Percentiles rank a stretch among this genome's conserved stretches.
phyloP scores from a whole-genome alignment of 2,797 vertebrate species.

The Amazona finschi region DNA sequence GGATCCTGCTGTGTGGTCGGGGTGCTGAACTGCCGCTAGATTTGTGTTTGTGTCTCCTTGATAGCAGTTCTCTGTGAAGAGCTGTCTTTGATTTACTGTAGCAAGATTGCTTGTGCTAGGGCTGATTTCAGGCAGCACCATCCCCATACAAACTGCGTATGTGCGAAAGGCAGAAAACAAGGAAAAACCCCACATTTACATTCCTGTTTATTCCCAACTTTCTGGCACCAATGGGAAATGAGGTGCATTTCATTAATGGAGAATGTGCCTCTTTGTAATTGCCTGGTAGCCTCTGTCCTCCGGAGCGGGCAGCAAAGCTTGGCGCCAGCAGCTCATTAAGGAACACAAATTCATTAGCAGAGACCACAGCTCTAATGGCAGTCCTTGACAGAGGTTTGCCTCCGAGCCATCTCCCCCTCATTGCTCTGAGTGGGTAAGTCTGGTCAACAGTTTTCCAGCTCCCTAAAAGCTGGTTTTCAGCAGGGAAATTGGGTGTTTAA shows the following conservation, averaged over 20 bases:
- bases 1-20: fast-evolving
- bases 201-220: neutral
- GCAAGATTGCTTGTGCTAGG: neutral
- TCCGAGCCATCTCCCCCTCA: fast-evolving
- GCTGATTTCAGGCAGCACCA: neutral
- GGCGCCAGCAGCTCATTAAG: neutral
- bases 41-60: neutral
- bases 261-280: neutral
- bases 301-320: neutral
- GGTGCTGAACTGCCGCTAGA: neutral
- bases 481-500: neutral
- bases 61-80: neutral
- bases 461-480: neutral
- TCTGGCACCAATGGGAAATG: neutral
- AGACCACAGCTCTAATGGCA: neutral
- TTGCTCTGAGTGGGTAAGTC: neutral
- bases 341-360: neutral
- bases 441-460: neutral
- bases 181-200: neutral
- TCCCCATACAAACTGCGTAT: fast-evolving
- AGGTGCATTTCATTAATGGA: neutral
- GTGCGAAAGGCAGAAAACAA: neutral
- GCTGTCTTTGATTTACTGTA: neutral
- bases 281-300: neutral
- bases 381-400: neutral